Evolutionary conservation across 2,888 invertebrate species (phyloP), one percentile per base, ranked within the genome.

Genomic region (Lamellibrachia satsuma): DNA sequence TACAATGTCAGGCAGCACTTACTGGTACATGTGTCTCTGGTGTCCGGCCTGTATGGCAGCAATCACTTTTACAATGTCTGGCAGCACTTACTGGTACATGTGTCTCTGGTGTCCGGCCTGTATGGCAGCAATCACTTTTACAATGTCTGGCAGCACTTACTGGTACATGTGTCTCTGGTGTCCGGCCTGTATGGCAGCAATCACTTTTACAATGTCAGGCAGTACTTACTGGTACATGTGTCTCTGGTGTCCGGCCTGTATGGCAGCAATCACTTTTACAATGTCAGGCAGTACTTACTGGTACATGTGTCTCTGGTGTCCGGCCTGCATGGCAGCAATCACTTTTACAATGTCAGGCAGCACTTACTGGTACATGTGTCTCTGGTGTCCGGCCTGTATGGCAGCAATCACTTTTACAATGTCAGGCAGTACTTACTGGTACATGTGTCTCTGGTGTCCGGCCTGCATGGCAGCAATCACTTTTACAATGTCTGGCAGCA

Each of bases 351-450:
- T 39, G 39, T 39, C 39, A 39, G 39, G 39, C 39, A 94, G 91
- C 94, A 97, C 98, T 97, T 97, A 98, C 98, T 98, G 97, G 96
- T 98, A 98, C 98, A 98, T 98, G 95, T 98, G 97, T 94, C 94
- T 95, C 39, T 39, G 39, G 39, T 39, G 39, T 39, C 39, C 39
- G 39, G 39, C 39, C 39, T 39, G 39, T 1, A 39, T 39, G 39
- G 39, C 39, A 39, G 39, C n/a, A n/a, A n/a, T n/a, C n/a, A 39
- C 39, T 39, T 39, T 39, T 39, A 39, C 39, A 39, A 39, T 39
- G 39, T 39, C 39, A 39, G 39, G 39, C 39, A 94, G 91, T 94
- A 97, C 98, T 97, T 97, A 98, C 98, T 98, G 97, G 96, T 98
- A 98, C 98, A 98, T 98, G 95, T 98, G 97, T 94, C 94, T 95